Conservation (phyloP, 1,140 invertebrate genomes). For the Zaprionus lachaisei region DNA sequence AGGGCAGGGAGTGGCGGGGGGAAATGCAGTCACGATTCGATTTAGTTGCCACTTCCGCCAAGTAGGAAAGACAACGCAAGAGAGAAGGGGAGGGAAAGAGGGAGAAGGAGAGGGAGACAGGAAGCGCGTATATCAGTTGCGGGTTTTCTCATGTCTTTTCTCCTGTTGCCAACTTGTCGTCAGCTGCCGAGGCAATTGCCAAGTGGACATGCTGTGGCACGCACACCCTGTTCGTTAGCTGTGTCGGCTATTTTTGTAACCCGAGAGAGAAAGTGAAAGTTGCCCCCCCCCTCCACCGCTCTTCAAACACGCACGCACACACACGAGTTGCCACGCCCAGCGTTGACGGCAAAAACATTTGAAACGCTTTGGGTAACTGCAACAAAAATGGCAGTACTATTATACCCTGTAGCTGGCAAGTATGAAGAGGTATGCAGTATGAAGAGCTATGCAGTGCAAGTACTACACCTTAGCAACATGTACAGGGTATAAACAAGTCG, state of each 20-base stretch:
- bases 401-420: slow-evolving; percentile 1
- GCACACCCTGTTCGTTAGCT: slow-evolving; percentile 46
- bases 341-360: slow-evolving; percentile 57
- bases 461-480: too few relatives aligned
- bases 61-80: slow-evolving; percentile 15
- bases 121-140: slow-evolving; percentile 23
- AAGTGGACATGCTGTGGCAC: slow-evolving; percentile 28
- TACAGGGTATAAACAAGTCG: not conserved
- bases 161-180: slow-evolving; percentile 8
- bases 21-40: slow-evolving; percentile 40
- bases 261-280: slow-evolving; percentile 71
- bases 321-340: slow-evolving; percentile 55
- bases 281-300: slow-evolving; percentile 24
- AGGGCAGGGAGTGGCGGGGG: not conserved
- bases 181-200: slow-evolving; percentile 7
- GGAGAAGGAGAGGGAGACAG: not conserved
- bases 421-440: not conserved
- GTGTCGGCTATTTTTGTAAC: slow-evolving; percentile 46
- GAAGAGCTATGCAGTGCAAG: not conserved
- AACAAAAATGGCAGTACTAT: slow-evolving; percentile 39
- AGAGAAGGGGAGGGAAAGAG: not conserved
- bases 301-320: slow-evolving; percentile 25
- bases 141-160: not conserved
- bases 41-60: slow-evolving; percentile 36
- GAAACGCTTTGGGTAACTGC: slow-evolving; percentile 25